Evolutionary conservation across 2,888 invertebrate genomes (phyloP).

Genomic region (Lithophane leautieri): DNA sequence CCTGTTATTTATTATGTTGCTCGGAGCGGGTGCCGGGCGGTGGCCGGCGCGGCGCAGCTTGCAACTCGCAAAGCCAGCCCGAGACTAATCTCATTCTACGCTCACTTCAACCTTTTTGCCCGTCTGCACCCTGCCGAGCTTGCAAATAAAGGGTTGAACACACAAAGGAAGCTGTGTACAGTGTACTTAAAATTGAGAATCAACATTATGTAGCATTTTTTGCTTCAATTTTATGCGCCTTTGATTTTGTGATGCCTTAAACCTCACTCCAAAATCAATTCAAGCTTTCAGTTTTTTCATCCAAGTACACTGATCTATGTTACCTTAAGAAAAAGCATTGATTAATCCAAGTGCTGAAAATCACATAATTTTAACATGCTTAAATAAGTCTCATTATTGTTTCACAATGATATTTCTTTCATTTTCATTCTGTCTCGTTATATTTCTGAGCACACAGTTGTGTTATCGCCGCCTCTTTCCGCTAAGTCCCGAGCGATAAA

Average conservation of each 20-base stretch:
- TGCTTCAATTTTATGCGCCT: neutral
- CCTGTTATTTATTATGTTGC: slow-evolving; percentile 77
- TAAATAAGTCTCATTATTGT: neutral
- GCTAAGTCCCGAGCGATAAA: slow-evolving; percentile 34
- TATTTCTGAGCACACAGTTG: slow-evolving; percentile 12
- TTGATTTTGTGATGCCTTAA: neutral
- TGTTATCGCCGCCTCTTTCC: slow-evolving; percentile 20
- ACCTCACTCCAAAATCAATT: neutral
- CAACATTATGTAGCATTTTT: slow-evolving; percentile 27
- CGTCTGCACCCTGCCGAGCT: slow-evolving; percentile 73
- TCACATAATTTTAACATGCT: neutral
- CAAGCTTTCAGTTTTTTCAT: neutral
- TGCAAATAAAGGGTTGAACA: slow-evolving; percentile 56
- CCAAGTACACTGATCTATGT: neutral
- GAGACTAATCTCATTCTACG: slow-evolving; percentile 78
- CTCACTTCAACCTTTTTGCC: slow-evolving; percentile 81
- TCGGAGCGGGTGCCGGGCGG: slow-evolving; percentile 59
- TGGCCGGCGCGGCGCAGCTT: slow-evolving; percentile 52
- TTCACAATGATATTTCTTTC: neutral
- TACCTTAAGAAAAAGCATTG: neutral
- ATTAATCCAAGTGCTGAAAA: neutral
- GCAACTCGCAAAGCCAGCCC: slow-evolving; percentile 69
- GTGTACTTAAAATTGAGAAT: slow-evolving; percentile 38
- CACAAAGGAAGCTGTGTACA: slow-evolving; percentile 42
- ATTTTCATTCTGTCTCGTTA: neutral